Evolutionary conservation across 2,113 vertebrate species (phyloP).

Genomic region (Nanorana parkeri): DNA sequence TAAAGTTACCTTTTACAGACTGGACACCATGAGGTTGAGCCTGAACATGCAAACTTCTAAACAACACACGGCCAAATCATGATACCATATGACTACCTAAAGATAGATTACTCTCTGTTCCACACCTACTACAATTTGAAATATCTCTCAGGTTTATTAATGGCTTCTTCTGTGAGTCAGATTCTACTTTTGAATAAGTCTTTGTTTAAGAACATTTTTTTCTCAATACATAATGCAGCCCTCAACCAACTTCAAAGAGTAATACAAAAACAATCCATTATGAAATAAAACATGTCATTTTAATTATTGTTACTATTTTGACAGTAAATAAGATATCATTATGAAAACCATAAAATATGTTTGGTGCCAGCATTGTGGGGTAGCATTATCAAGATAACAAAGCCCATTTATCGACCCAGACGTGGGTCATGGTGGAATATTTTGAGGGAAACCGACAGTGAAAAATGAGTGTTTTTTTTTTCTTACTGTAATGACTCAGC

Average conservation of each 20-base stretch:
- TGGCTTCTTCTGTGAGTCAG: too few relatives aligned
- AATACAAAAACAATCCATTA: neutral
- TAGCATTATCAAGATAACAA: neutral
- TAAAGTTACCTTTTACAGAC: too few relatives aligned
- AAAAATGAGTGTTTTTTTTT: slow-evolving; percentile 13
- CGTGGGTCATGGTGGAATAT: slow-evolving; percentile 6
- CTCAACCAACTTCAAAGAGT: neutral
- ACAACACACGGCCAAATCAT: too few relatives aligned
- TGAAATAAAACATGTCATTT: slow-evolving; percentile 1
- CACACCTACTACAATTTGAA: too few relatives aligned
- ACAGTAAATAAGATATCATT: slow-evolving; percentile 10
- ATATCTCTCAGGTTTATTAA: too few relatives aligned
- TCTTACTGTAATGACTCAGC: slow-evolving; percentile 7
- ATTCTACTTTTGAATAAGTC: too few relatives aligned
- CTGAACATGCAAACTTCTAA: too few relatives aligned
- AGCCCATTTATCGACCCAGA: slow-evolving; percentile 1
- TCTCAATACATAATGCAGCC: neutral
- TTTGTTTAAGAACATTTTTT: neutral
- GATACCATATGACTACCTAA: too few relatives aligned
- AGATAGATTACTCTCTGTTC: too few relatives aligned
- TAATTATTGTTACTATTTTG: slow-evolving; percentile 4
- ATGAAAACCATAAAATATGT: slow-evolving; percentile 7
- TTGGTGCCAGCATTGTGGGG: neutral
- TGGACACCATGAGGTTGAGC: too few relatives aligned
- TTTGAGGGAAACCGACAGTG: slow-evolving; percentile 4